phyloP scores from a whole-genome alignment of 2,797 vertebrate species.

The Buceros bicornis region DNA sequence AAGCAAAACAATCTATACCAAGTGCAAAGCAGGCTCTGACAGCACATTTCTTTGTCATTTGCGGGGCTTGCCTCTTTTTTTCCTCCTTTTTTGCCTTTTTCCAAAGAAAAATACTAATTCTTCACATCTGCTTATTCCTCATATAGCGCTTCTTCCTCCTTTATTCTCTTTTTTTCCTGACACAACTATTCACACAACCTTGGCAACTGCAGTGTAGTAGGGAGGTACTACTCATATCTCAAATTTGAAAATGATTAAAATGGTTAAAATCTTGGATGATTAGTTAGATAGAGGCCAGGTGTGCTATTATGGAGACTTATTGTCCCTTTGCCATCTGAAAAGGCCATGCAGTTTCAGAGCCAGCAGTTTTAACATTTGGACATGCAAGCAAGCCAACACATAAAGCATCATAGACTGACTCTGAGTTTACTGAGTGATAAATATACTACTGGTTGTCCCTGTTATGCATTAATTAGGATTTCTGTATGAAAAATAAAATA shows the following conservation, averaged over 20 bases:
- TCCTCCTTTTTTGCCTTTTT: neutral
- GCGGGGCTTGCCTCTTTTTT: neutral
- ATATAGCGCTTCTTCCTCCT: neutral
- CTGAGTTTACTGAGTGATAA: neutral
- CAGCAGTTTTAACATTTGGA: neutral
- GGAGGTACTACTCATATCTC: neutral
- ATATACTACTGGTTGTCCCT: neutral
- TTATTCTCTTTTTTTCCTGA: neutral
- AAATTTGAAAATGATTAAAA: neutral
- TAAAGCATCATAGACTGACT: neutral
- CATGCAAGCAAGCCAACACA: neutral
- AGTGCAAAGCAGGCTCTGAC: slow-evolving; percentile 13
- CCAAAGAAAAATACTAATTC: neutral
- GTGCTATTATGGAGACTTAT: neutral
- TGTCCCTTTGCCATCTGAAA: neutral
- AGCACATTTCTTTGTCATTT: neutral
- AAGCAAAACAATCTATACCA: slow-evolving; percentile 39
- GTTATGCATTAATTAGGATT: neutral
- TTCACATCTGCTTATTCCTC: slow-evolving; percentile 27
- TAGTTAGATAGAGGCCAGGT: neutral
- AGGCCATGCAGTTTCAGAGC: neutral
- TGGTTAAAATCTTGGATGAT: neutral
- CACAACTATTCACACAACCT: neutral
- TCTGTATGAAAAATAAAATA: neutral
- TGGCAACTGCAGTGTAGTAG: neutral